Base-by-base conservation (phyloP, 2,888 invertebrate genomes). In the Chouioia cunea region DNA sequence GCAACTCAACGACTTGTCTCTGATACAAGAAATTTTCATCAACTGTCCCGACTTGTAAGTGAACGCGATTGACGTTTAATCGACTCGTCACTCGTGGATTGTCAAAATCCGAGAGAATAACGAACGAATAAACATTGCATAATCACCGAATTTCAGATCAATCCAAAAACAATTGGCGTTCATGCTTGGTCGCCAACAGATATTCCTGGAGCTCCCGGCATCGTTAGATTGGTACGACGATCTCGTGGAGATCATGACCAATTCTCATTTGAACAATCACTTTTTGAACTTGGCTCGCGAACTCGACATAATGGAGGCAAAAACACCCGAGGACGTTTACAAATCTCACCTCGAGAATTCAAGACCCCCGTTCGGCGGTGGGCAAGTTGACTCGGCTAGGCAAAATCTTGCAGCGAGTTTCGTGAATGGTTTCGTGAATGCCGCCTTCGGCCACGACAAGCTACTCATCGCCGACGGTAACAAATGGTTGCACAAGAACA, bases 361-460 rank as follows among this genome's bases (percentile, higher is more conserved):
- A 0, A 88, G 95, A 43, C 91, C 93, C 0, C 91, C 93, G 0
- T 90, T 93, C 56, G 89, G 92, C 1, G 90, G 92, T 4, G 91
- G 91, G 54, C 92, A 93, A 80, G 92, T 96, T 0, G 99, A 99
- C 86, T 98, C 98, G 0, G 97, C 98, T 0, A 89, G 97, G 52
- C 97, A 98, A 86, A 99, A 99, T 86, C 88, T 99, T 22, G 98
- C 99, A 0, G 94, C 98, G 0, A 97, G 97, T 20, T 97, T 99
- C 83, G 99, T 99, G 0, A 99, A 99, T 86, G 99, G 98, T 0
- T 97, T 99, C 82, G 98, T 99, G 0, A 99, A 99, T 83, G 97
- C 97, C 15, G 99, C 96, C 0, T 99, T 99, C 85, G 97, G 99
- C 2, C 91, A 93, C 18, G 99, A 99, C 83, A 99, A 99, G 85